Percentiles rank a stretch among this genome's conserved stretches.
phyloP scores from a whole-genome alignment of 2,113 vertebrate genomes.

The Onychorhynchus coronatus region DNA sequence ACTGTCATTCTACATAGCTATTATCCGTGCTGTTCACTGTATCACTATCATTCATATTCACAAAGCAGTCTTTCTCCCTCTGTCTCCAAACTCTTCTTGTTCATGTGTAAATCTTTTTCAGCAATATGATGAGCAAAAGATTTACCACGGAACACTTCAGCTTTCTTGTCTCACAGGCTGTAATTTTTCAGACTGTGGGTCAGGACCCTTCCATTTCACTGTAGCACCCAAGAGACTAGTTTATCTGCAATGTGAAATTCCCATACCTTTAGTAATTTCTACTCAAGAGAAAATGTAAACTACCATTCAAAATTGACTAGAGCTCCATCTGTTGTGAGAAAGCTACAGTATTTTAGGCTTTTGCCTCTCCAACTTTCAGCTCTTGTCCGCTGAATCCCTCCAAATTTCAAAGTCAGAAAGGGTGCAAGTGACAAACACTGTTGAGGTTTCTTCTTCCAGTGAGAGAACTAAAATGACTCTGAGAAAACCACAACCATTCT shows the following conservation, averaged over 20 bases:
- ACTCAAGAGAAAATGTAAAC: background rate
- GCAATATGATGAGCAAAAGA: conserved; percentile 7
- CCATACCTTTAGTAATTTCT: background rate
- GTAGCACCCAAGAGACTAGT: conserved; percentile 2
- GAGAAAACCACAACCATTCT: background rate
- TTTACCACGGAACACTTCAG: conserved; percentile 16
- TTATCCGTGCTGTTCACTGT: background rate
- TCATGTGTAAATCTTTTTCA: conserved; percentile 6
- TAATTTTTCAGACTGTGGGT: conserved; percentile 35
- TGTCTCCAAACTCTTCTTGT: background rate
- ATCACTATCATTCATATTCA: background rate
- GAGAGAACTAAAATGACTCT: background rate
- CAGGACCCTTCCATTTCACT: conserved; percentile 14
- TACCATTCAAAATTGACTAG: background rate
- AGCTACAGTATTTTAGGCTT: background rate
- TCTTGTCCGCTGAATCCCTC: background rate
- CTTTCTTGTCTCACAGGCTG: background rate
- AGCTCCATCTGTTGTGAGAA: background rate
- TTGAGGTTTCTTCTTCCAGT: background rate
- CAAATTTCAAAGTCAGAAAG: background rate
- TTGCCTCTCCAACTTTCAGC: background rate
- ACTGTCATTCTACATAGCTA: background rate
- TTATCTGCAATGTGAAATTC: conserved; percentile 27
- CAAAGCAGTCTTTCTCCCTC: background rate
- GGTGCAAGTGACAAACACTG: background rate